These are phyloP conservation scores for Anomalospiza imberbis DNA, from an alignment of 2,797 vertebrate species.

Conservation along the genomic window DNA sequence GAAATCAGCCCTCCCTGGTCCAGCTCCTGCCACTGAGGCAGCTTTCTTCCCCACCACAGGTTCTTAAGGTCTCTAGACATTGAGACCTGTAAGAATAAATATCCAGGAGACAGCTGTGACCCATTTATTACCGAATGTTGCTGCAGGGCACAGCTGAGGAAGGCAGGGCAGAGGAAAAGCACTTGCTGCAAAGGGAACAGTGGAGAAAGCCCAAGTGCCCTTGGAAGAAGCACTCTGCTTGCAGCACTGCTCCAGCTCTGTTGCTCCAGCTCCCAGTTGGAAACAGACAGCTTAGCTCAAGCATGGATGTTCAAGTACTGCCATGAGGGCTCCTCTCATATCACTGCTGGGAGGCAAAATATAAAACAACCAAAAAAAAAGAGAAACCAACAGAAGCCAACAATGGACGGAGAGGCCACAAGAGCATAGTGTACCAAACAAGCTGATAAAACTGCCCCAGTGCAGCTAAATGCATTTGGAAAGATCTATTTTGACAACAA, in stretches of 20 bases:
- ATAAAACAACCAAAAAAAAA: background rate
- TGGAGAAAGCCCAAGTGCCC: background rate
- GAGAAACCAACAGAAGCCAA: background rate
- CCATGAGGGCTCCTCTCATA: background rate
- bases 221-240: slow-evolving; percentile 31
- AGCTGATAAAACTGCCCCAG: background rate
- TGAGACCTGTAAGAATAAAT: slow-evolving; percentile 48
- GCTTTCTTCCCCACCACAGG: background rate
- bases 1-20: background rate
- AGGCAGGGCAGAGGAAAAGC: slow-evolving; percentile 16
- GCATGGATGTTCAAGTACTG: background rate
- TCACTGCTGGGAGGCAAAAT: background rate
- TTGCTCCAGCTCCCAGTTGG: background rate
- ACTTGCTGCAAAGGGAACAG: background rate
- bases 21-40: background rate
- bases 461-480: background rate
- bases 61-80: slow-evolving; percentile 49
- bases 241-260: background rate
- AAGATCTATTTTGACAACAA: background rate
- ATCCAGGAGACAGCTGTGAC: slow-evolving; percentile 57
- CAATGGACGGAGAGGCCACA: fast-evolving
- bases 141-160: slow-evolving; percentile 51
- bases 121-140: slow-evolving; percentile 65
- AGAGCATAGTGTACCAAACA: background rate
- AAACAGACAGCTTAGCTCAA: background rate